Evolutionary conservation across 2,797 vertebrate genomes (phyloP).

Genomic region (Graptemys geographica): DNA sequence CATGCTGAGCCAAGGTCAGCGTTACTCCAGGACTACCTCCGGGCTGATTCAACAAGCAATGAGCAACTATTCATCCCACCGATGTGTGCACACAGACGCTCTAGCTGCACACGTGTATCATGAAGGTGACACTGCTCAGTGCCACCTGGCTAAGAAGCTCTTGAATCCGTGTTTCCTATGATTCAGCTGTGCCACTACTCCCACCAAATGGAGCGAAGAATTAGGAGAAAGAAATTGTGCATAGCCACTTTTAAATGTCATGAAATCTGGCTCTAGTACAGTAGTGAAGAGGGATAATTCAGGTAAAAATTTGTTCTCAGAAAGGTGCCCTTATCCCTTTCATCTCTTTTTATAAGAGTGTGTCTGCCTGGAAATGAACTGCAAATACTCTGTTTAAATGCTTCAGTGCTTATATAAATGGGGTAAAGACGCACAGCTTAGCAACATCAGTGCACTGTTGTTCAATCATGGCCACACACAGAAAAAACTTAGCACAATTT

Average conservation of each 20-base stretch:
- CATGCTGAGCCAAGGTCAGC: not conserved
- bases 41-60: not conserved
- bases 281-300: not conserved
- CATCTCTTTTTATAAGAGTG: not conserved
- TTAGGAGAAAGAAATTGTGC: not conserved
- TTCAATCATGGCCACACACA: not conserved
- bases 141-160: not conserved
- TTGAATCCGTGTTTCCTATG: fast-evolving
- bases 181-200: not conserved
- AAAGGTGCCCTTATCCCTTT: not conserved
- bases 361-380: not conserved
- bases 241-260: slow-evolving; percentile 45
- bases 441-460: not conserved
- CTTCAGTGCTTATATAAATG: not conserved
- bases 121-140: not conserved
- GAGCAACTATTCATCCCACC: not conserved
- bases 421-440: not conserved
- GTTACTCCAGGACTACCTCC: not conserved
- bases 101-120: not conserved
- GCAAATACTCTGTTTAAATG: slow-evolving; percentile 20
- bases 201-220: fast-evolving
- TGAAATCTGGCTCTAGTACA: not conserved
- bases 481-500: not conserved
- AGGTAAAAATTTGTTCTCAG: not conserved
- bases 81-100: fast-evolving